Base-by-base conservation (phyloP, 1,140 invertebrate species). In the Dreissena polymorpha region DNA sequence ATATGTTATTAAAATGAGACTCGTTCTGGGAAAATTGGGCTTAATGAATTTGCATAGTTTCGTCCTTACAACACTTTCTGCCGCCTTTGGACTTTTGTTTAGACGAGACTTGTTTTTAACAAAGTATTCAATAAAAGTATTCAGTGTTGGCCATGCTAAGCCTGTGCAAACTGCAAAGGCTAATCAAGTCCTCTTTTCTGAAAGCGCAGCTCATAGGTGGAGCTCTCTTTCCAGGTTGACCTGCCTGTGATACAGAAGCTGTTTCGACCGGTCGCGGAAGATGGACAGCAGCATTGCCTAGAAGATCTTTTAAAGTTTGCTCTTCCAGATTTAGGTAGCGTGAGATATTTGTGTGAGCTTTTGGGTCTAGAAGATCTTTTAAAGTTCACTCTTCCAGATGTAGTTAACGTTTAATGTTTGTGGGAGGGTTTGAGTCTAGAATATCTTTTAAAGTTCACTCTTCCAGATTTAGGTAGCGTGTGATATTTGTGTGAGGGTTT, bases 211-310 rank as follows among this genome's bases (percentile, higher is more conserved):
- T n/a, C n/a, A n/a, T n/a, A n/a, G n/a, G n/a, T n/a, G n/a, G n/a
- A 49, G 76, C 73, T 86, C 84, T 69, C 86, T 68, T 85, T 76
- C 5, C 84, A 92, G 92, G 80, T 80, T 50, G 92, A 93, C 67
- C 85, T 85, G 68, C 89, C 91, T 27, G 90, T 90, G 63, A 90
- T 92, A 49, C 93, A 93, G 83, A 90, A 88, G 70, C 85, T 93
- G 75, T 91, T 93, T 82, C 85, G 87, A 77, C 93, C 94, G 49
- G n/a, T 90, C 0, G 81, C 85, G 51, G 91, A 92, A 72, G 85
- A 89, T 64, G 91, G 92, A 6, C 86, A 91, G 70, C 73, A 80
- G 10, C 73, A 83, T 25, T 92, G 90, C 5, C 78, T 93, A 18
- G 75, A 69, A 72, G 90, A 93, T 86, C 84, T 93, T 14, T 76